Percentiles rank a stretch among this genome's conserved stretches.
phyloP scores from a whole-genome alignment of 2,797 vertebrate species.

The Myotis myotis region DNA sequence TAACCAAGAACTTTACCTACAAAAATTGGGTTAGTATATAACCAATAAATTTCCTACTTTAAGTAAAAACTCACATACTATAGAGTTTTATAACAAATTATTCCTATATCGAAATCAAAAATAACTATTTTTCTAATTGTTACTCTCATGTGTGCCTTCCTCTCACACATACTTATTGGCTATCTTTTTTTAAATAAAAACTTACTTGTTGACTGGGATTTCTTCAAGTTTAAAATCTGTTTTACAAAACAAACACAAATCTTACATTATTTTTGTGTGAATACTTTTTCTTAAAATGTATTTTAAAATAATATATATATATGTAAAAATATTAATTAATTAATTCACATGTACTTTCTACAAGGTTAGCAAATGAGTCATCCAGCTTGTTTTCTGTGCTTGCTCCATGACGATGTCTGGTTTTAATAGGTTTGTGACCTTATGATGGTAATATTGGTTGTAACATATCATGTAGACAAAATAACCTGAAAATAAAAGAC shows the following conservation, averaged over 20 bases:
- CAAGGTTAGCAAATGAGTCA: slow-evolving; percentile 92
- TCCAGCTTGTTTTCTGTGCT: slow-evolving; percentile 91
- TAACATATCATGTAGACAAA: slow-evolving; percentile 87
- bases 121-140: slow-evolving; percentile 9
- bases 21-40: neutral
- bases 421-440: slow-evolving; percentile 82
- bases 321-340: slow-evolving; percentile 30
- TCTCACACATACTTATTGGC: neutral
- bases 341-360: slow-evolving; percentile 90
- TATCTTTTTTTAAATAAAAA: neutral
- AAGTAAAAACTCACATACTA: neutral
- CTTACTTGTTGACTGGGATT: slow-evolving; percentile 91
- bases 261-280: slow-evolving; percentile 41
- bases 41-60: neutral
- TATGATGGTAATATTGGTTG: slow-evolving; percentile 88
- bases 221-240: slow-evolving; percentile 90
- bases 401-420: slow-evolving; percentile 85
- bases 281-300: slow-evolving; percentile 28
- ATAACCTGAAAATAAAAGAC: slow-evolving; percentile 83
- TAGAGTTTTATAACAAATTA: neutral
- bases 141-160: neutral
- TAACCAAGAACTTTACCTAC: slow-evolving; percentile 5
- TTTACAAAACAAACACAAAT: slow-evolving; percentile 55
- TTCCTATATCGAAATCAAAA: neutral
- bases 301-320: neutral